A percentile compares a stretch with the other conserved stretches of the same genome.
These are phyloP conservation scores for Agrilus cyanescens DNA, from an alignment of 2,888 invertebrate species.

Conservation along the genomic window DNA sequence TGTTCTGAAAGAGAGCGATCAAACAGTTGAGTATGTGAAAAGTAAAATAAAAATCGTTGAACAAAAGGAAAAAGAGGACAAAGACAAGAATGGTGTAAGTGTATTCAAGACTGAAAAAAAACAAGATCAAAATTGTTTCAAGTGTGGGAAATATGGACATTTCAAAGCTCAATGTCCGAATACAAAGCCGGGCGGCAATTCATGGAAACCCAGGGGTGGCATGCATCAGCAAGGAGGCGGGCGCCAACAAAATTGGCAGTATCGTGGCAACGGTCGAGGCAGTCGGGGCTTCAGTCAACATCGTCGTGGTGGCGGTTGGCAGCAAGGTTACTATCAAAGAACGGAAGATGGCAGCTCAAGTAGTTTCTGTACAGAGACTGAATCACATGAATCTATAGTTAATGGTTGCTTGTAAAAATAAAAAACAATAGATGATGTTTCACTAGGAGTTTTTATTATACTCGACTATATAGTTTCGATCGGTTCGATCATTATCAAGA, in stretches of 20 bases:
- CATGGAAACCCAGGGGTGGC: constrained; percentile 1
- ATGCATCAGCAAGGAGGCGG: neutral
- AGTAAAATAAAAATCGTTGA: constrained; percentile 16
- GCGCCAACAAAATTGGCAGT: constrained; percentile 4
- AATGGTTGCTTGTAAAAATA: no score
- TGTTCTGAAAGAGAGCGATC: constrained; percentile 15
- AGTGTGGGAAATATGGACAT: constrained; percentile 15
- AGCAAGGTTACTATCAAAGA: neutral
- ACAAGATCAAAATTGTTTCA: constrained; percentile 5
- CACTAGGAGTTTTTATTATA: no score
- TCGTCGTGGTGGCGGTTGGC: neutral
- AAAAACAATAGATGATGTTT: no score
- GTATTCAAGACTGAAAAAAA: constrained; percentile 1
- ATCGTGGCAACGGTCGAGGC: constrained; percentile 7
- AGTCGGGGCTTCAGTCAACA: constrained; percentile 2
- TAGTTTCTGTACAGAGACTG: no score
- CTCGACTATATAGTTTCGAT: no score
- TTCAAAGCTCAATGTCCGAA: constrained; percentile 11
- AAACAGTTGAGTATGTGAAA: constrained; percentile 20
- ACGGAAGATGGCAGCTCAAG: no score
- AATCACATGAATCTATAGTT: no score
- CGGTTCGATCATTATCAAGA: no score
- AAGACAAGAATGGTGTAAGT: neutral
- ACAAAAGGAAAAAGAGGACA: constrained; percentile 9
- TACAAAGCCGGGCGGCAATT: constrained; percentile 3